phyloP scores from a whole-genome alignment of 1,140 invertebrate species.

The Zaprionus kolodkinae region DNA sequence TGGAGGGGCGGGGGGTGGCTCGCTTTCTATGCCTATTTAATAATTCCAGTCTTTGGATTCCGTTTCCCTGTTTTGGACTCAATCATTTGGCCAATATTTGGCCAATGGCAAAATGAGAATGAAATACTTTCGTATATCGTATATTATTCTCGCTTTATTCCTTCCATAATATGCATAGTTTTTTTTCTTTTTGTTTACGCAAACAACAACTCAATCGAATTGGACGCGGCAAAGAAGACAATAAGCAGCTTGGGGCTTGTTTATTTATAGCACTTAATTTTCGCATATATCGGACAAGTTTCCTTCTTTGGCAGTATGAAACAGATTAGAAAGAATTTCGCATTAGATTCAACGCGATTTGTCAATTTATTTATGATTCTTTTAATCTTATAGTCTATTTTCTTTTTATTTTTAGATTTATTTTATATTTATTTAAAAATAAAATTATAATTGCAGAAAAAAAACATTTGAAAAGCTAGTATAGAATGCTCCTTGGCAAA shows the following conservation, averaged over 20 bases:
- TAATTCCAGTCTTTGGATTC: constrained; percentile 76
- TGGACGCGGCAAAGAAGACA: background rate
- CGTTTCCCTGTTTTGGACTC: constrained; percentile 51
- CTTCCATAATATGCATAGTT: background rate
- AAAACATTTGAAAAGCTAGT: background rate
- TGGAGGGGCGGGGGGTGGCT: background rate
- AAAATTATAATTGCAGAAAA: background rate
- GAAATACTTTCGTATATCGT: constrained; percentile 11
- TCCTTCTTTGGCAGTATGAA: background rate
- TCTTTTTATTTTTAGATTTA: background rate
- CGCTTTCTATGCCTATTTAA: constrained; percentile 46
- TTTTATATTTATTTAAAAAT: background rate
- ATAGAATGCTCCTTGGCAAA: background rate
- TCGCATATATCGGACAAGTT: background rate
- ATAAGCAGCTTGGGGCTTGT: constrained; percentile 4
- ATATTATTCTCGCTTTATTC: constrained; percentile 11
- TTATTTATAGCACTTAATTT: constrained; percentile 2
- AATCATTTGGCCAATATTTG: constrained; percentile 40
- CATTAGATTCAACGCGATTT: background rate
- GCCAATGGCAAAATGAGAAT: constrained; percentile 9
- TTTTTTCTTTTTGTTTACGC: constrained; percentile 10
- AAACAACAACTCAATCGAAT: constrained; percentile 5
- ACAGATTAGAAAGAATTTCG: background rate
- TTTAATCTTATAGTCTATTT: background rate
- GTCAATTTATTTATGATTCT: background rate